phyloP scores from a whole-genome alignment of 1,140 invertebrate genomes.

The Ectropis grisescens region DNA sequence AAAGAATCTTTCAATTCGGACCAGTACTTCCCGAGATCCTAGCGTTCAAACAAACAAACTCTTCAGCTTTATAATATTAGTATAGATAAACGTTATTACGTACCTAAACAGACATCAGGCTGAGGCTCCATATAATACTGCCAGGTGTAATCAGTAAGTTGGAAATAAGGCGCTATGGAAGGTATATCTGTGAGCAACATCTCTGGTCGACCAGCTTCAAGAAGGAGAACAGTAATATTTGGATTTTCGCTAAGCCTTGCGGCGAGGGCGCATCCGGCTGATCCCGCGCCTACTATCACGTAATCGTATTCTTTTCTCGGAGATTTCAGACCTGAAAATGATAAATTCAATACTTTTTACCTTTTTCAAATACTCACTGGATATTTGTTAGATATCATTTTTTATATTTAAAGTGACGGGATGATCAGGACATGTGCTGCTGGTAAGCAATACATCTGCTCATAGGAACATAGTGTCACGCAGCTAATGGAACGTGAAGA shows the following conservation, averaged over 20 bases:
- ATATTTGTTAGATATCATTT: no score
- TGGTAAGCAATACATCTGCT: no score
- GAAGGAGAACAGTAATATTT: conserved; percentile 20
- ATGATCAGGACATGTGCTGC: no score
- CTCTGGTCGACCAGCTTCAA: conserved; percentile 29
- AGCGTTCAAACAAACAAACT: no score
- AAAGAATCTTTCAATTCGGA: no score
- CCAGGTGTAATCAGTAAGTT: conserved; percentile 75
- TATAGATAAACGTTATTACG: no score
- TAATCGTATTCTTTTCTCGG: conserved; percentile 79
- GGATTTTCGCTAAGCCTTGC: conserved; percentile 72
- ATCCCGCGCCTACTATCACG: conserved; percentile 88
- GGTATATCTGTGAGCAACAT: conserved; percentile 73
- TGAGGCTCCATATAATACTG: conserved; percentile 74
- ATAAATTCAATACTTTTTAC: background rate
- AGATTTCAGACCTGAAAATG: conserved; percentile 24
- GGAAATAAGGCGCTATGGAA: conserved; percentile 65
- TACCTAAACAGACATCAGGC: conserved; percentile 69
- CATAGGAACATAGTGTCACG: no score
- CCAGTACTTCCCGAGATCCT: no score
- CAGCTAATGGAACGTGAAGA: no score
- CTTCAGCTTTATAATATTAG: no score
- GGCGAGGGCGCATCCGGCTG: conserved; percentile 83
- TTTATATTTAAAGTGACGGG: no score
- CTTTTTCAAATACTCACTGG: no score